These are phyloP conservation scores for Hecatera dysodea DNA, from an alignment of 2,888 invertebrate genomes.

Conservation along the genomic window DNA sequence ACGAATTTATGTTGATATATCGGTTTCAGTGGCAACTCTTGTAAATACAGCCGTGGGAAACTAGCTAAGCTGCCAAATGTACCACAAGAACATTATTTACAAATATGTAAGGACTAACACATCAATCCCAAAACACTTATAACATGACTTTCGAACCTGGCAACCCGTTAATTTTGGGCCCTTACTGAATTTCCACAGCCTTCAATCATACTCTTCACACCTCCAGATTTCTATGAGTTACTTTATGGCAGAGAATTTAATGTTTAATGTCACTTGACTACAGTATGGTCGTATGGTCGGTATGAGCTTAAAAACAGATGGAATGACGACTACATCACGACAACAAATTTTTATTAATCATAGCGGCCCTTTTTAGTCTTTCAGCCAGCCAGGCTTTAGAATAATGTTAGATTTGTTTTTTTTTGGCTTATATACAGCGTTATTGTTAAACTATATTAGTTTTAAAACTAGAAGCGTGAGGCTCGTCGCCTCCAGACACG, in stretches of 20 bases:
- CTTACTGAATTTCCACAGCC: neutral
- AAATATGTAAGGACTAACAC: constrained; percentile 1
- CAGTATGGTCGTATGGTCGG: neutral
- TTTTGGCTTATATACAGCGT: neutral
- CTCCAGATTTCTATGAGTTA: neutral
- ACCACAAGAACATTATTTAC: constrained; percentile 21
- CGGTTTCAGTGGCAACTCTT: neutral
- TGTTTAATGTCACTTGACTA: constrained; percentile 14
- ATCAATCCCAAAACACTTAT: constrained; percentile 4
- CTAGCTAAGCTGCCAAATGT: neutral
- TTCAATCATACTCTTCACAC: constrained; percentile 30
- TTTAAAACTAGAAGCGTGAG: constrained; percentile 9
- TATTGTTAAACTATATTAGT: constrained; percentile 3
- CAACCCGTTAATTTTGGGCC: neutral
- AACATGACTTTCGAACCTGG: constrained; percentile 8
- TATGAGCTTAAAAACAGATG: constrained; percentile 16
- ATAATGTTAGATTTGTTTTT: neutral
- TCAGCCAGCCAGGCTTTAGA: constrained; percentile 8
- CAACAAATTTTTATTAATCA: constrained; percentile 13
- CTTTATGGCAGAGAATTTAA: constrained; percentile 3
- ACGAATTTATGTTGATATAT: neutral
- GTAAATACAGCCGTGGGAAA: neutral
- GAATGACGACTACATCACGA: constrained; percentile 6
- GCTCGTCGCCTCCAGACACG: neutral
- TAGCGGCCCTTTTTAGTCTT: constrained; percentile 12